These are phyloP conservation scores for Actenoides hombroni DNA, from an alignment of 2,113 vertebrate genomes.

Conservation along the genomic window DNA sequence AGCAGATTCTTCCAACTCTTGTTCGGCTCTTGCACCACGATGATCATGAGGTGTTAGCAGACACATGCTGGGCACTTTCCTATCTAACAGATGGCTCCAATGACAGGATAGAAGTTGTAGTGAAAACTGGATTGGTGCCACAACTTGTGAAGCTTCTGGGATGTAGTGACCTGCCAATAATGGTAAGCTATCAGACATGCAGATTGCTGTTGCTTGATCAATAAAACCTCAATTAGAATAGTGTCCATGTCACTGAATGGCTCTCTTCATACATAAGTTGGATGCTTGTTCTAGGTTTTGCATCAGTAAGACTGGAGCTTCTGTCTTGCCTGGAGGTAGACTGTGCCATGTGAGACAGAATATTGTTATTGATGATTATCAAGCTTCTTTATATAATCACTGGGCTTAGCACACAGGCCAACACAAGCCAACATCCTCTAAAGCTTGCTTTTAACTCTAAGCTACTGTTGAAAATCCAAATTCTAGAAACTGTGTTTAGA, in stretches of 20 bases:
- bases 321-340: not conserved
- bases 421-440: not conserved
- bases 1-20: slow-evolving; percentile 87
- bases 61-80: slow-evolving; percentile 92
- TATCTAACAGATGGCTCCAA: slow-evolving; percentile 91
- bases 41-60: slow-evolving; percentile 85
- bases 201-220: not conserved
- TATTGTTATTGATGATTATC: not conserved
- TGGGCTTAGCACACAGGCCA: not conserved
- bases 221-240: not conserved
- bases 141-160: slow-evolving; percentile 86
- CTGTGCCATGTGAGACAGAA: not conserved
- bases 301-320: not conserved
- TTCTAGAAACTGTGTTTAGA: not conserved
- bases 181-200: slow-evolving; percentile 73
- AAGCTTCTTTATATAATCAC: not conserved
- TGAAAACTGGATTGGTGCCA: slow-evolving; percentile 85
- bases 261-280: not conserved
- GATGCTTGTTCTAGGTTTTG: not conserved
- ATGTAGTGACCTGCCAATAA: slow-evolving; percentile 81
- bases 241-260: not conserved
- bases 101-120: slow-evolving; percentile 91
- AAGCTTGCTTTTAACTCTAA: not conserved
- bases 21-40: slow-evolving; percentile 81
- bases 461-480: not conserved